Percentiles rank a stretch among this genome's conserved stretches.
phyloP scores from a whole-genome alignment of 2,797 vertebrate genomes.

The Chromis chromis region DNA sequence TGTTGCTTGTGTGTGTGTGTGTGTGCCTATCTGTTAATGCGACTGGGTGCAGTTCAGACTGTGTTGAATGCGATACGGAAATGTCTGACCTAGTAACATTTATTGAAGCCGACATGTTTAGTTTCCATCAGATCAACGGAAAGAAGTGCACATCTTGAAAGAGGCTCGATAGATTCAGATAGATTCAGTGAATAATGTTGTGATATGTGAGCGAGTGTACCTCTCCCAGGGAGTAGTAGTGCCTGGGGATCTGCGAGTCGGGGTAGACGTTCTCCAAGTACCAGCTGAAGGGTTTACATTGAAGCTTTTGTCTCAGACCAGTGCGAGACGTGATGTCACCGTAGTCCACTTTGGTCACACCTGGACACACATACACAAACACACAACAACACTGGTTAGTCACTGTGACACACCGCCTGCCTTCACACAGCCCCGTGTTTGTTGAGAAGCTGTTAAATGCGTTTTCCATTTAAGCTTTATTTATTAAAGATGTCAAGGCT shows the following conservation, averaged over 20 bases:
- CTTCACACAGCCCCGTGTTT: not conserved
- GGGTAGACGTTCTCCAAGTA: slow-evolving; percentile 98
- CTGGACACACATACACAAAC: slow-evolving; percentile 75
- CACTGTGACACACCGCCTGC: not conserved
- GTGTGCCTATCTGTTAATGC: no score
- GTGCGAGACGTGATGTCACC: slow-evolving; percentile 93
- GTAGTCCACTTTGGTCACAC: slow-evolving; percentile 99
- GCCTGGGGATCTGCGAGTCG: slow-evolving; percentile 98
- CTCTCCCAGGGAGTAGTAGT: slow-evolving; percentile 99
- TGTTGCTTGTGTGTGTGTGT: no score
- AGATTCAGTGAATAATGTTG: slow-evolving; percentile 7
- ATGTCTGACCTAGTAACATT: no score
- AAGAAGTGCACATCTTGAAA: no score
- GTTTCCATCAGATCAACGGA: no score
- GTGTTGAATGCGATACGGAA: no score
- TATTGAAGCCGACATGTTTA: no score
- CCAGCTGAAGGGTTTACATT: slow-evolving; percentile 98
- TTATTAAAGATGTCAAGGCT: not conserved
- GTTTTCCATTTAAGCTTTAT: slow-evolving; percentile 7
- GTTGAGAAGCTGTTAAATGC: not conserved
- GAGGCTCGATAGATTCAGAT: not conserved
- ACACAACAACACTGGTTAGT: slow-evolving; percentile 8
- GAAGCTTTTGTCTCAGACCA: slow-evolving; percentile 93
- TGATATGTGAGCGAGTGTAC: slow-evolving; percentile 73
- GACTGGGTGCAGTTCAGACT: no score